Evolutionary conservation across 1,140 invertebrate species (phyloP), one percentile per base, ranked within the genome.

Genomic region (Neuroterus valhalla): DNA sequence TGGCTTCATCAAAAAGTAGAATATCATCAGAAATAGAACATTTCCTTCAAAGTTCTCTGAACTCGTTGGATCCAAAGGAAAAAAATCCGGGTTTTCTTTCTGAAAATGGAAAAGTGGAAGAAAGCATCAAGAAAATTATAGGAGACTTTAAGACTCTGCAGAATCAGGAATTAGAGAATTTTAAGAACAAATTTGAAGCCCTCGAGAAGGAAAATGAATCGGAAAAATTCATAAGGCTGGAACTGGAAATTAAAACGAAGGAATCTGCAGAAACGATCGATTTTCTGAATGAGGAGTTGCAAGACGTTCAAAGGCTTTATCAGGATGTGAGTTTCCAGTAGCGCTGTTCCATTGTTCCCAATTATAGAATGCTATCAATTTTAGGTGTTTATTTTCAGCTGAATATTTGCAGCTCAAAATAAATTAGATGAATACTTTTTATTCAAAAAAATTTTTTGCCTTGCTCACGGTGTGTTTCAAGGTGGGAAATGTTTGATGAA

Each of bases 121-220:
- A 72, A 1, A 71, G 82, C 45, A 78, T 79, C 14, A 71, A 76
- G 12, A 68, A 73, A n/a, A 66, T 81, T 44, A 69, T 78, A 1
- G 70, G 42, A 6, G 67, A 82, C 14, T 70, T 86, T 3, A 77
- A 66, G 50, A 84, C 11, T 74, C 76, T 11, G 26, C 71, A 69
- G 78, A 86, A 68, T 76, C 75, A 5, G 44, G 81, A 78, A 70
- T 46, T 52, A 55, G 55, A 80, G 43, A 71, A 81, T 46, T 81
- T 86, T 75, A 76, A 76, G n/a, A 74, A 82, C 38, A 81, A 87
- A 69, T 77, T 79, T 21, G 77, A 84, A 62, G 72, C 77, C 42
- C 74, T 88, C 0, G 15, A 78, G 66, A 75, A 78, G 15, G 72
- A 85, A 72, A 78, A 83, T 8, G 72, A 86, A 21, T 31, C 50